phyloP scores from a whole-genome alignment of 2,888 invertebrate genomes.

The Morpho helenor region DNA sequence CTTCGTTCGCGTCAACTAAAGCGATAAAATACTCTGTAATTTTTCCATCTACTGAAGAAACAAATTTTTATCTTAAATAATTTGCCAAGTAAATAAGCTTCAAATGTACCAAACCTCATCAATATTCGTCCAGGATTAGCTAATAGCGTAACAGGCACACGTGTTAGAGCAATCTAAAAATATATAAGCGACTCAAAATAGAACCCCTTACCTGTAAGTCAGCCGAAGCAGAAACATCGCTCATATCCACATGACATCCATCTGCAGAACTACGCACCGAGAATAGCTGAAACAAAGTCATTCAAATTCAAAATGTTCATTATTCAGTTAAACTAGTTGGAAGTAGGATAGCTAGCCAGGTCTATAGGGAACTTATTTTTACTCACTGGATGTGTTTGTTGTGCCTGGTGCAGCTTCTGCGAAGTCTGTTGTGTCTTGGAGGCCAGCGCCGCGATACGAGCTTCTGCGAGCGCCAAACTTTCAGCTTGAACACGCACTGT shows the following conservation, averaged over 20 bases:
- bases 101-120: too few species aligned
- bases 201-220: constrained; percentile 38
- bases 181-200: background rate
- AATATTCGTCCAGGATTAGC: background rate
- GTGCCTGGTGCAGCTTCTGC: constrained; percentile 41
- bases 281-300: constrained; percentile 28
- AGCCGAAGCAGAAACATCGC: constrained; percentile 37
- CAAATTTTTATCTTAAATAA: too few species aligned
- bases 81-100: too few species aligned
- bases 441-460: constrained; percentile 46
- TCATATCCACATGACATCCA: constrained; percentile 33
- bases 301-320: too few species aligned
- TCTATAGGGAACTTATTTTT: too few species aligned
- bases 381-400: constrained; percentile 20
- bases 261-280: constrained; percentile 30
- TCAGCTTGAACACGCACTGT: constrained; percentile 59
- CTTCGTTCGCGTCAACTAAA: too few species aligned
- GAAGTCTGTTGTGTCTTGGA: constrained; percentile 37
- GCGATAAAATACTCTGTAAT: too few species aligned
- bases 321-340: too few species aligned
- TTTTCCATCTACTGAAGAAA: too few species aligned
- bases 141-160: background rate
- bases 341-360: too few species aligned
- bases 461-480: constrained; percentile 57
- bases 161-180: background rate